Conservation (phyloP, 2,797 vertebrate genomes). For the Schizopygopsis pylzovi region DNA sequence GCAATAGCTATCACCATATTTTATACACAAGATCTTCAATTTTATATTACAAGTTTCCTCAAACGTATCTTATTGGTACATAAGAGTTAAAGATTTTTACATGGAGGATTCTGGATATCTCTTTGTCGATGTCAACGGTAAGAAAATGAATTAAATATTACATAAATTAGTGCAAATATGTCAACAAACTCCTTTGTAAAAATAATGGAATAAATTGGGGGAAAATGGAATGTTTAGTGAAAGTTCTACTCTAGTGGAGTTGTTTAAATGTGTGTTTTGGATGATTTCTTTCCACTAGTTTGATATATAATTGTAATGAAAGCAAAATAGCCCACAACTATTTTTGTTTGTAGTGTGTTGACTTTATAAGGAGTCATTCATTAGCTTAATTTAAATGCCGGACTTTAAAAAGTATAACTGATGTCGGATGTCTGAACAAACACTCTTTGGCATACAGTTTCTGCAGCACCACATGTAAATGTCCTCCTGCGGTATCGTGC, state of each 20-base stretch:
- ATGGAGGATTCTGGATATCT: background rate
- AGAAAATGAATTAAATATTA: background rate
- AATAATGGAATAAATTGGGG: background rate
- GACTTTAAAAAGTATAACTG: background rate
- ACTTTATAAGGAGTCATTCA: background rate
- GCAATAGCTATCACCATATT: background rate
- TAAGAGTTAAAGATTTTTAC: background rate
- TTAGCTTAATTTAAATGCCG: background rate
- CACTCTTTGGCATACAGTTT: background rate
- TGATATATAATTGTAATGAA: background rate
- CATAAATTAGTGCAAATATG: too few species aligned
- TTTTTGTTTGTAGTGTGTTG: background rate
- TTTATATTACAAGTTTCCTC: too few species aligned
- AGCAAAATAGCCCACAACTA: background rate
- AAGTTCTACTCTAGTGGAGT: background rate
- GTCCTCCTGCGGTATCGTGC: constrained; percentile 12
- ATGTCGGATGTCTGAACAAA: background rate
- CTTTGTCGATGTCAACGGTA: background rate
- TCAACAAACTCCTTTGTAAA: background rate
- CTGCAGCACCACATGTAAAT: constrained; percentile 14
- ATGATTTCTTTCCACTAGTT: background rate
- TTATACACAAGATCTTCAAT: background rate
- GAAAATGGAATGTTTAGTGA: background rate
- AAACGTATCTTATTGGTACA: background rate
- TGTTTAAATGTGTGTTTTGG: background rate